Percentiles rank a stretch among this genome's conserved stretches.
Evolutionary conservation across 2,888 invertebrate species (phyloP).

Genomic region (Gortyna flavago): DNA sequence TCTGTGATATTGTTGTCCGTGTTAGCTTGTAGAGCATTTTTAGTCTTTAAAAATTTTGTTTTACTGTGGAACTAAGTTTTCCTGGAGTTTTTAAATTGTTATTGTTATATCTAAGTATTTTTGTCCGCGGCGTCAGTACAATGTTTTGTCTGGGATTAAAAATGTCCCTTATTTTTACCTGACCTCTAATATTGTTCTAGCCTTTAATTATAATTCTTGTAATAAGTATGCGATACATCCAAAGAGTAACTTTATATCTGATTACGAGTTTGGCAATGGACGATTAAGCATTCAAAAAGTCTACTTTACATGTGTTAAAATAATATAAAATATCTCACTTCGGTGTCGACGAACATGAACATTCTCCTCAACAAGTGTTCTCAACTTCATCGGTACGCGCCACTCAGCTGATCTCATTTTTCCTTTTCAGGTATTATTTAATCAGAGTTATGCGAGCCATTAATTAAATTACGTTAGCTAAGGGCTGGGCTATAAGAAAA

Average conservation of each 20-base stretch:
- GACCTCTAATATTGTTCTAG: neutral
- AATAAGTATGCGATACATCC: neutral
- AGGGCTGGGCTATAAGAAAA: slow-evolving; percentile 83
- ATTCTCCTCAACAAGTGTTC: slow-evolving; percentile 50
- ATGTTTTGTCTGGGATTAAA: neutral
- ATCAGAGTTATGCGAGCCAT: slow-evolving; percentile 84
- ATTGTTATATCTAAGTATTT: neutral
- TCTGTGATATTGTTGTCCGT: slow-evolving; percentile 64
- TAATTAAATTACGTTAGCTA: slow-evolving; percentile 84
- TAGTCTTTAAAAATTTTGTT: slow-evolving; percentile 7
- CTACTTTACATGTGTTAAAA: neutral
- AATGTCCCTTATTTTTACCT: neutral
- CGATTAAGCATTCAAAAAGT: neutral
- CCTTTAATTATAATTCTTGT: neutral
- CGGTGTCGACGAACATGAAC: neutral
- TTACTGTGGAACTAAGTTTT: slow-evolving; percentile 1
- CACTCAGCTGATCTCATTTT: slow-evolving; percentile 62
- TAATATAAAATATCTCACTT: neutral
- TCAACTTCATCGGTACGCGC: slow-evolving; percentile 36
- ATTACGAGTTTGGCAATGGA: neutral
- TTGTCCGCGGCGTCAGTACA: neutral
- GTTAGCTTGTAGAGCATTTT: slow-evolving; percentile 14
- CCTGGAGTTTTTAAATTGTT: slow-evolving; percentile 1
- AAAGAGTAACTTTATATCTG: too few species aligned
- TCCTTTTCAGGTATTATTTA: slow-evolving; percentile 77